These are phyloP conservation scores for Aradophagus sp. DNA, from an alignment of 1,140 invertebrate species.

Conservation along the genomic window DNA sequence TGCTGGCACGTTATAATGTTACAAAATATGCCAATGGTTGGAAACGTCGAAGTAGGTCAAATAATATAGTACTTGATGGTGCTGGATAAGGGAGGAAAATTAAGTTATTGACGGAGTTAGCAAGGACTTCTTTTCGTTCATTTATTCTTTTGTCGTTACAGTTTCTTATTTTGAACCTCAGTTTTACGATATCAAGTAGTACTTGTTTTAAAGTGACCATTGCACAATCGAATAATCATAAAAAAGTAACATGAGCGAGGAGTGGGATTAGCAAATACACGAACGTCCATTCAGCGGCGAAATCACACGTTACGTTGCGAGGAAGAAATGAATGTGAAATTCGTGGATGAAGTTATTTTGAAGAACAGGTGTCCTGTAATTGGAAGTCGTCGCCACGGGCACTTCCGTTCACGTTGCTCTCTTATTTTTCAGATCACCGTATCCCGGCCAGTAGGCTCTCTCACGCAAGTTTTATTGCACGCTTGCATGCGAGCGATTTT, in stretches of 20 bases:
- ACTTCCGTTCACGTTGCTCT: conserved; percentile 55
- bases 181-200: too few relatives aligned
- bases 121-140: too few relatives aligned
- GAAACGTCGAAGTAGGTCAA: conserved; percentile 22
- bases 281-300: conserved; percentile 12
- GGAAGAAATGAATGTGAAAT: conserved; percentile 38
- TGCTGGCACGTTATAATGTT: conserved; percentile 7
- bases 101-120: too few relatives aligned
- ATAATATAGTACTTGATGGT: too few relatives aligned
- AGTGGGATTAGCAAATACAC: conserved; percentile 13
- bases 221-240: too few relatives aligned
- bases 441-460: conserved; percentile 27
- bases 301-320: conserved; percentile 34
- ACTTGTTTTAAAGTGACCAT: too few relatives aligned
- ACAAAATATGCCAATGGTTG: conserved; percentile 8
- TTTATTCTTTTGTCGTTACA: too few relatives aligned
- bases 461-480: conserved; percentile 50
- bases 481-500: conserved; percentile 44
- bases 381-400: conserved; percentile 53
- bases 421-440: conserved; percentile 39
- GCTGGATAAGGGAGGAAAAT: too few relatives aligned
- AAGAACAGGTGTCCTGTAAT: conserved; percentile 62
- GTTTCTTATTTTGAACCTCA: too few relatives aligned
- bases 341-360: conserved; percentile 61
- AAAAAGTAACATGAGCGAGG: too few relatives aligned